Conservation (phyloP, 2,797 vertebrate genomes). For the Siniperca obscura region DNA sequence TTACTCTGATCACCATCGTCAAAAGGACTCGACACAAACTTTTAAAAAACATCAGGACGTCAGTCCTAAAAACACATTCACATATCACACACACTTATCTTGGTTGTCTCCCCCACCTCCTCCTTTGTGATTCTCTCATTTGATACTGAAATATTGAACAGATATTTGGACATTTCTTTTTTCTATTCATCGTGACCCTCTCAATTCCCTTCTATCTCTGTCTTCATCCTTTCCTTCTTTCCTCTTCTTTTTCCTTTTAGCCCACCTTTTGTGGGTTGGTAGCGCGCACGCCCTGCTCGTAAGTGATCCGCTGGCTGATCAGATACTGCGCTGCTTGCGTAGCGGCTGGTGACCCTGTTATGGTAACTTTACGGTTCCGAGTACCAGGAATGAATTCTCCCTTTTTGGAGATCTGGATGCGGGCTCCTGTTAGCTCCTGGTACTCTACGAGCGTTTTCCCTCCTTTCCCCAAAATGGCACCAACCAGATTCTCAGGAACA, state of each 20-base stretch:
- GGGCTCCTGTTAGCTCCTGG: conserved; percentile 96
- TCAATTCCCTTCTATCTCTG: conserved; percentile 80
- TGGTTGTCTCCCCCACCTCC: conserved; percentile 82
- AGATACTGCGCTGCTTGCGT: conserved; percentile 97
- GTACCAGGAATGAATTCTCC: conserved; percentile 98
- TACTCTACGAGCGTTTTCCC: conserved; percentile 98
- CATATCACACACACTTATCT: conserved; percentile 86
- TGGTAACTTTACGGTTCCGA: conserved; percentile 97
- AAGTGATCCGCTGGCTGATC: conserved; percentile 98
- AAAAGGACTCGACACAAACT: conserved; percentile 85
- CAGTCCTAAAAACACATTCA: conserved; percentile 87
- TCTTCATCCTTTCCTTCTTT: conserved; percentile 82
- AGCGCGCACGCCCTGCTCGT: conserved; percentile 96
- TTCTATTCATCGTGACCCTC: conserved; percentile 78
- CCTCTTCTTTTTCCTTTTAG: conserved; percentile 85
- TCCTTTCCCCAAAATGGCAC: conserved; percentile 96
- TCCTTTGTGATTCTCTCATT: conserved; percentile 83
- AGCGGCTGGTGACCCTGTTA: conserved; percentile 94
- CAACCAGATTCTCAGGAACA: conserved; percentile 96
- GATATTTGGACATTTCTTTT: conserved; percentile 84
- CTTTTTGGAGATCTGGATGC: conserved; percentile 99
- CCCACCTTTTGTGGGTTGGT: conserved; percentile 98
- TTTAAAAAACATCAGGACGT: conserved; percentile 87
- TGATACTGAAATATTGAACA: conserved; percentile 86
- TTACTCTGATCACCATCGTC: conserved; percentile 85